These are phyloP conservation scores for Sinella curviseta DNA, from an alignment of 1,140 invertebrate species.

Conservation along the genomic window DNA sequence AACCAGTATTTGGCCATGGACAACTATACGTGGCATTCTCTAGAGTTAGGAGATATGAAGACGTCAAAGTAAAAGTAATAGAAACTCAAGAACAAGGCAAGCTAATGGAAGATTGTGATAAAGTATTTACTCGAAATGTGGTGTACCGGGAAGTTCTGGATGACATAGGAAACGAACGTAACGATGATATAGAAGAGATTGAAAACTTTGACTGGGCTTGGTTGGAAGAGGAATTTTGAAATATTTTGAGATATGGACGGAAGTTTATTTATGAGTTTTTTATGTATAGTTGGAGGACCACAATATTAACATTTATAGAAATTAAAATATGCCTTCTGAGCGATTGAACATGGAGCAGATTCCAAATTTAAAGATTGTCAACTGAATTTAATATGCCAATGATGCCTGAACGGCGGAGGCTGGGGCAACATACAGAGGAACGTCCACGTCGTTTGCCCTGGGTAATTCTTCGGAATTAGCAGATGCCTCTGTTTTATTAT, in stretches of 20 bases:
- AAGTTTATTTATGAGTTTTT: too few relatives aligned
- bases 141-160: conserved; percentile 8
- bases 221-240: too few relatives aligned
- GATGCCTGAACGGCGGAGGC: too few relatives aligned
- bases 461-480: background rate
- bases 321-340: background rate
- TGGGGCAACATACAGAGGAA: background rate
- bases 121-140: conserved; percentile 18
- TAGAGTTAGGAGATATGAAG: conserved; percentile 23
- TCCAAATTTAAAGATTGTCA: too few relatives aligned
- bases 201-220: background rate
- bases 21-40: conserved; percentile 55
- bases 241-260: too few relatives aligned
- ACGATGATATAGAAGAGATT: too few relatives aligned
- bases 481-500: background rate
- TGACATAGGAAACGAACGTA: too few relatives aligned
- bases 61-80: background rate
- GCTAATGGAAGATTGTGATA: background rate
- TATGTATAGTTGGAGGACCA: too few relatives aligned
- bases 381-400: too few relatives aligned
- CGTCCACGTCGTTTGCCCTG: background rate
- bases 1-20: conserved; percentile 53
- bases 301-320: too few relatives aligned
- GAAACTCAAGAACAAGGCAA: conserved; percentile 5
- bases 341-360: background rate